These are phyloP conservation scores for Tethya wilhelma DNA, from an alignment of 37 sponge, comb jelly and placozoan genomes.

Conservation along the genomic window DNA sequence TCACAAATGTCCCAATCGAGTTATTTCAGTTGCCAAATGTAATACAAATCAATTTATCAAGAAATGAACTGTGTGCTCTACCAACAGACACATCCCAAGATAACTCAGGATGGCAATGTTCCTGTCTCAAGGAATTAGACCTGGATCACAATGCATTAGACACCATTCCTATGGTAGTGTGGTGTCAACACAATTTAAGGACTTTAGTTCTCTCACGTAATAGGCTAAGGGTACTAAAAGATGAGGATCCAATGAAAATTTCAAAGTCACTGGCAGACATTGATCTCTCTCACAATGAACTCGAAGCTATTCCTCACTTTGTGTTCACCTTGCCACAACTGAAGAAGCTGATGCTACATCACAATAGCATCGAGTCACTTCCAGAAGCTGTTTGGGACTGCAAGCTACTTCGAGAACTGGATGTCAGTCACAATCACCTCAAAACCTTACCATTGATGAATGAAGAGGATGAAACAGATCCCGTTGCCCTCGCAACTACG, in stretches of 20 bases:
- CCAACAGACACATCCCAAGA: background rate
- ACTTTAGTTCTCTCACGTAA: slow-evolving; percentile 17
- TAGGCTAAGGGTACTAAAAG: slow-evolving; percentile 11
- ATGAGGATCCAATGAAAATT: too few relatives aligned
- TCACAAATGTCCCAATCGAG: slow-evolving; percentile 42
- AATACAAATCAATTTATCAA: slow-evolving; percentile 25
- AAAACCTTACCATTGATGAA: slow-evolving; percentile 35
- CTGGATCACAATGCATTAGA: slow-evolving; percentile 36
- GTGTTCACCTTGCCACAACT: slow-evolving; percentile 46
- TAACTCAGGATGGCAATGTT: slow-evolving; percentile 16
- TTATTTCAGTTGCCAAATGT: slow-evolving; percentile 65
- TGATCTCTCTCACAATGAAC: slow-evolving; percentile 49
- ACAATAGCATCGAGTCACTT: slow-evolving; percentile 37
- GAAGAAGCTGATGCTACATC: slow-evolving; percentile 8
- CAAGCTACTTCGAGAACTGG: slow-evolving; percentile 43
- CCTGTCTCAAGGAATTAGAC: slow-evolving; percentile 34
- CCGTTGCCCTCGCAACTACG: background rate
- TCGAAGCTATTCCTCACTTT: slow-evolving; percentile 37
- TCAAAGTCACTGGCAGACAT: slow-evolving; percentile 23
- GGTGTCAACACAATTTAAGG: slow-evolving; percentile 38
- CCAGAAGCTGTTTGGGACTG: slow-evolving; percentile 57
- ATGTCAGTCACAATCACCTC: slow-evolving; percentile 45
- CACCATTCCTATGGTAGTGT: slow-evolving; percentile 44
- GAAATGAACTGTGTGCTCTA: slow-evolving; percentile 33
- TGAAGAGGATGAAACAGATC: slow-evolving; percentile 40